Conservation (phyloP, 2,113 vertebrate genomes). For the Anguilla rostrata region DNA sequence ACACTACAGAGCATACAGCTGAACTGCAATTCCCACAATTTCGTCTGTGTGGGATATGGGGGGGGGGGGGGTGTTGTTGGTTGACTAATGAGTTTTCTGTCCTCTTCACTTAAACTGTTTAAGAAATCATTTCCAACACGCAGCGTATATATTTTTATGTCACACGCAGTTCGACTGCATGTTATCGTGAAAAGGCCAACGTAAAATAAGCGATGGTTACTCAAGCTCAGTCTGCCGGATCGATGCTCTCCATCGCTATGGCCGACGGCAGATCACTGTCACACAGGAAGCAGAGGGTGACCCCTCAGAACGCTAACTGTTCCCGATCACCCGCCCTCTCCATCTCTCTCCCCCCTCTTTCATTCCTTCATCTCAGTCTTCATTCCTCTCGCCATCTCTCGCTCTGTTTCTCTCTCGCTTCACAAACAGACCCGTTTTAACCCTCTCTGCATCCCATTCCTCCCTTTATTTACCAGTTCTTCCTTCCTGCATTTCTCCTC, state of each 20-base stretch:
- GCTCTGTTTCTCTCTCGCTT: background rate
- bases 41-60: background rate
- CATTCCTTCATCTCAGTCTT: background rate
- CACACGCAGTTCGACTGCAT: too few species aligned
- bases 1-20: background rate
- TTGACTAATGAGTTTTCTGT: too few species aligned
- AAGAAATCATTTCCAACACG: too few species aligned
- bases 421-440: too few species aligned
- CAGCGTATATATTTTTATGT: too few species aligned
- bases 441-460: too few species aligned
- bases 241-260: background rate
- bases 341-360: background rate
- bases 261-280: background rate
- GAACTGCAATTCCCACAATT: background rate
- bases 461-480: too few species aligned
- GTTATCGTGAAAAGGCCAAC: too few species aligned
- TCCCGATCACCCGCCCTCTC: background rate
- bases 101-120: too few species aligned
- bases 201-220: too few species aligned
- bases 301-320: background rate
- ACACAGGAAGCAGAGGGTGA: background rate
- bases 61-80: too few species aligned
- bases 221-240: background rate
- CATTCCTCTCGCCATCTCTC: background rate
- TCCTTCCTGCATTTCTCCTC: too few species aligned